phyloP scores from a whole-genome alignment of 2,888 invertebrate genomes.

The Exephanes ischioxanthus region DNA sequence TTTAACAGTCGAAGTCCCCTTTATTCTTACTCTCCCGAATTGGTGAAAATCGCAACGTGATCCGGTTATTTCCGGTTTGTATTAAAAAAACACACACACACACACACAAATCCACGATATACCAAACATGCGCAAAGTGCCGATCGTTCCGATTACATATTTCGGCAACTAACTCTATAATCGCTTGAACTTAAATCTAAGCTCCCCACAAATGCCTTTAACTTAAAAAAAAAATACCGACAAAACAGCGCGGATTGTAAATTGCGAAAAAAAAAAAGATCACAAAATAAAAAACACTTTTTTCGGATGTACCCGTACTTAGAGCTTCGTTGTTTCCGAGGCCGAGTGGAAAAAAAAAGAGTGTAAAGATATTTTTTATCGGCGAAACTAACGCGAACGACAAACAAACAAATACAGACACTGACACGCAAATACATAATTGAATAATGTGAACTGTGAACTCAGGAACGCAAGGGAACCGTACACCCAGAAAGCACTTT shows the following conservation, averaged over 20 bases:
- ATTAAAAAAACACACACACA: conserved; percentile 16
- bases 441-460: conserved; percentile 41
- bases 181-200: conserved; percentile 59
- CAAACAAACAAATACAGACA: conserved; percentile 13
- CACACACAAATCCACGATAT: conserved; percentile 13
- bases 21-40: conserved; percentile 45
- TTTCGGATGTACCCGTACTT: conserved; percentile 46
- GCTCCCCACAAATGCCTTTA: conserved; percentile 72
- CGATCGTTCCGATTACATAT: conserved; percentile 35
- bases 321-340: conserved; percentile 55
- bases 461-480: conserved; percentile 53
- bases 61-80: conserved; percentile 47
- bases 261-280: conserved; percentile 6
- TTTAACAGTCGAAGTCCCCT: conserved; percentile 17
- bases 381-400: conserved; percentile 23
- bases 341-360: conserved; percentile 19
- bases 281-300: conserved; percentile 6
- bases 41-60: conserved; percentile 12
- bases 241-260: conserved; percentile 57
- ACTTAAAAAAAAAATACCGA: conserved; percentile 50
- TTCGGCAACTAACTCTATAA: conserved; percentile 30
- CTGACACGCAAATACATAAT: conserved; percentile 32
- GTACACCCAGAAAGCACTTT: conserved; percentile 49
- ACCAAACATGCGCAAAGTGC: conserved; percentile 43
- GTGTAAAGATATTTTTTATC: conserved; percentile 49